Base-by-base conservation (phyloP, 2,888 invertebrate genomes). In the Eilema caniola region DNA sequence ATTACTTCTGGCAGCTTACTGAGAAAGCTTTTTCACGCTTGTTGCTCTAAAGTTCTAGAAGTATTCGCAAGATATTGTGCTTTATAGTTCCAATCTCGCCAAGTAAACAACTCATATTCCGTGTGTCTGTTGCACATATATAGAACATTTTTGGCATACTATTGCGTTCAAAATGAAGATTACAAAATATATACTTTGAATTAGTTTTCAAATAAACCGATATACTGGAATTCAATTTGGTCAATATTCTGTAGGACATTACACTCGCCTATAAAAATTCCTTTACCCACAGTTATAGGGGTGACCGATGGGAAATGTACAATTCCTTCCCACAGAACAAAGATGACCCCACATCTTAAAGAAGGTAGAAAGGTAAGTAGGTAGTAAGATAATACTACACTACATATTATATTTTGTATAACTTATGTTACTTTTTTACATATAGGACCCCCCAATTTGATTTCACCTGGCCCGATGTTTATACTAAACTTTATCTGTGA, bases 1-100 rank as follows among this genome's bases (percentile, higher is more conserved):
- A 65, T 47, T 60, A 53, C 31, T 67, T 33, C 61, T 16, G 28
- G 11, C 31, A 61, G 61, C 61, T 64, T 53, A 53, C 25, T 64
- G 31, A 10, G 16, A 53, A 28, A 33, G 65, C 65, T 65, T 56
- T 65, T 65, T 65, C 24, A 8, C 56, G 24, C 31, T 56, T 23
- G 14, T 33, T 23, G 65, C 31, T 31, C 7, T 31, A 56, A 56
- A 63, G 4, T 47, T 25, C 41, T 47, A 63, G 25, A 63, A 63
- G 25, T 47, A 63, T 63, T 63, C 8, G 62, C 11, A 41, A 28
- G 28, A 61, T 61, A 61, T 61, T 61, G 28, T 61, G 20, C 64
- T 28, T n/a, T 53, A 47, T 28, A 53, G 47, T 25, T 53, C 25
- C 41, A 25, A 47, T 25, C 33, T 31, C 7, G 47, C 47, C 28